A percentile compares a stretch with the other conserved stretches of the same genome.
These are phyloP conservation scores for Siderastrea radians DNA, from an alignment of 92 coral and sea anemone genomes.

Conservation along the genomic window DNA sequence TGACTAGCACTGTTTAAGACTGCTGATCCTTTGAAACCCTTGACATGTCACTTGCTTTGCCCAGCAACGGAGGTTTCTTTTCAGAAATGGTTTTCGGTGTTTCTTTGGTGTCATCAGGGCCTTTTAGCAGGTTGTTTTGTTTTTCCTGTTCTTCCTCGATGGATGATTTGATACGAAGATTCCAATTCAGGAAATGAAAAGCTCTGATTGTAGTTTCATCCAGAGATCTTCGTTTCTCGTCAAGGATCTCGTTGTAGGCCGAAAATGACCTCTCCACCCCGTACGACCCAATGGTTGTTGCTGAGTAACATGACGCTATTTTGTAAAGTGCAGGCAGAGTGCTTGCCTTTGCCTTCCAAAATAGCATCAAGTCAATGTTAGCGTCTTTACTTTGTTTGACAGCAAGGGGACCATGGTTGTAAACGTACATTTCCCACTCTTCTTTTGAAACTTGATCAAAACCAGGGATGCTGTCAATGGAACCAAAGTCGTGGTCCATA, in stretches of 20 bases:
- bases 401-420: background rate
- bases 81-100: background rate
- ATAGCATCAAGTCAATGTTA: background rate
- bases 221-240: background rate
- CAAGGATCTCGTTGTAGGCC: background rate
- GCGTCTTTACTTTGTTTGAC: background rate
- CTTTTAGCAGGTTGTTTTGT: background rate
- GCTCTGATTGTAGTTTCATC: background rate
- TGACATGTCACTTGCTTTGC: background rate
- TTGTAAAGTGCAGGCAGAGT: background rate
- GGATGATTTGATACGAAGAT: constrained; percentile 20
- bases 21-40: background rate
- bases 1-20: background rate
- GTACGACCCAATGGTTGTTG: too few relatives aligned
- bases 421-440: background rate
- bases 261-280: background rate
- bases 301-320: background rate
- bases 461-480: background rate
- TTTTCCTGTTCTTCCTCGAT: constrained; percentile 6
- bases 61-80: background rate
- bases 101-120: background rate
- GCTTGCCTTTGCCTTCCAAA: constrained; percentile 1
- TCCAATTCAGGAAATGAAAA: too few relatives aligned
- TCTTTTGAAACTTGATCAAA: too few relatives aligned
- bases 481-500: background rate